Evolutionary conservation across 92 coral and sea anemone species (phyloP).

Genomic region (Porites rus): DNA sequence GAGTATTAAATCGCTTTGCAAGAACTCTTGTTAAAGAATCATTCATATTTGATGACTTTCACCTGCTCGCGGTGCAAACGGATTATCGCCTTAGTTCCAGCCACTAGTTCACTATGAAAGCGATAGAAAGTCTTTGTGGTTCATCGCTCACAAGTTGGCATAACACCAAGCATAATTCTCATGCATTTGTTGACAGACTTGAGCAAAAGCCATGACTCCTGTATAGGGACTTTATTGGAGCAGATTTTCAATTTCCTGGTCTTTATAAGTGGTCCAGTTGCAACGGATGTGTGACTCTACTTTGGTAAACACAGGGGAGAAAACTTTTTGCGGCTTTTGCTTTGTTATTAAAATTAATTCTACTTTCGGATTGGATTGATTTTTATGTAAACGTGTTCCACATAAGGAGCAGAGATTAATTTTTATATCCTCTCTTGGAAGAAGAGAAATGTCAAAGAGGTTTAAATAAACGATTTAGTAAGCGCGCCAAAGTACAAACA

Average conservation of each 20-base stretch:
- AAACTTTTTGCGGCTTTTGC: slow-evolving; percentile 33
- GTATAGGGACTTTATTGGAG: slow-evolving; percentile 12
- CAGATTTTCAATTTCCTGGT: slow-evolving; percentile 16
- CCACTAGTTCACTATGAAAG: slow-evolving; percentile 30
- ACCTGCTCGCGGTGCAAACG: slow-evolving; percentile 28
- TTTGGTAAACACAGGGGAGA: slow-evolving; percentile 12
- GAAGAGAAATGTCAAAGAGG: not conserved
- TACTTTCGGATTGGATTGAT: slow-evolving; percentile 5
- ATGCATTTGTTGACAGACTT: slow-evolving; percentile 34
- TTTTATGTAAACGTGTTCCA: slow-evolving; percentile 13
- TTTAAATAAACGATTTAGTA: not conserved
- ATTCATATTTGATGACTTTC: slow-evolving; percentile 43
- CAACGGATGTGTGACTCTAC: slow-evolving; percentile 15
- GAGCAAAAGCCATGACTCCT: not conserved
- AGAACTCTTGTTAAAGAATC: slow-evolving; percentile 41
- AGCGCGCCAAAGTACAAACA: slow-evolving; percentile 11
- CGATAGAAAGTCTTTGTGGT: slow-evolving; percentile 31
- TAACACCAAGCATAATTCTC: slow-evolving; percentile 26
- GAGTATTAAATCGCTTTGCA: slow-evolving; percentile 17
- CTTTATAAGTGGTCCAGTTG: slow-evolving; percentile 3
- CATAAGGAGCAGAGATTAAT: not conserved
- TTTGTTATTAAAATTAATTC: slow-evolving; percentile 35
- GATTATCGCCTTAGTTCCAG: slow-evolving; percentile 49
- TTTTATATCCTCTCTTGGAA: slow-evolving; percentile 12
- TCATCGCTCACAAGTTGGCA: slow-evolving; percentile 21